Conservation (phyloP, 1,140 invertebrate species). For the Pararge aegeria region DNA sequence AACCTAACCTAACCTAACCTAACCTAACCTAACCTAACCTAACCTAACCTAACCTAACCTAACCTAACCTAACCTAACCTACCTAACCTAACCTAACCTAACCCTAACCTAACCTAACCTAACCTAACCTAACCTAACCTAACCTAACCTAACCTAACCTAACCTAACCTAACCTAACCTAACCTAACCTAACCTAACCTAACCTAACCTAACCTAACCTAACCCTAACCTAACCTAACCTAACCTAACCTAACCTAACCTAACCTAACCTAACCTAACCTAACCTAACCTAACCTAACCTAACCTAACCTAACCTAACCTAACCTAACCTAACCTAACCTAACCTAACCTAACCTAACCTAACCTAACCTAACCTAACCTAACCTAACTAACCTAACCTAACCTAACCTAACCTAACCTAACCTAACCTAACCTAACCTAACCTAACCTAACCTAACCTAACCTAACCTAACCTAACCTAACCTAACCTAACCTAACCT, state of each 20-base stretch:
- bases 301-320: slow-evolving; percentile 7
- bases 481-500: slow-evolving; percentile 37
- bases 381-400: slow-evolving; percentile 39
- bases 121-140: slow-evolving; percentile 9
- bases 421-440: slow-evolving; percentile 41
- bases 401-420: slow-evolving; percentile 40
- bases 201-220: slow-evolving; percentile 14
- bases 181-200: slow-evolving; percentile 18
- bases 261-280: slow-evolving; percentile 21
- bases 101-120: slow-evolving; percentile 15
- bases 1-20: slow-evolving; percentile 5
- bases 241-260: slow-evolving; percentile 20
- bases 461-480: slow-evolving; percentile 37
- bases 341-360: slow-evolving; percentile 31
- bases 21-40: slow-evolving; percentile 5
- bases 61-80: slow-evolving; percentile 2
- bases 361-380: slow-evolving; percentile 40
- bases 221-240: slow-evolving; percentile 15
- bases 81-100: slow-evolving; percentile 16
- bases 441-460: slow-evolving; percentile 40
- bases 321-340: slow-evolving; percentile 2
- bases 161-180: slow-evolving; percentile 17
- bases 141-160: slow-evolving; percentile 16
- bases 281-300: slow-evolving; percentile 22
- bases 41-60: slow-evolving; percentile 5